These are phyloP conservation scores for Phalacrocorax aristotelis DNA, from an alignment of 2,113 vertebrate genomes.

Conservation along the genomic window DNA sequence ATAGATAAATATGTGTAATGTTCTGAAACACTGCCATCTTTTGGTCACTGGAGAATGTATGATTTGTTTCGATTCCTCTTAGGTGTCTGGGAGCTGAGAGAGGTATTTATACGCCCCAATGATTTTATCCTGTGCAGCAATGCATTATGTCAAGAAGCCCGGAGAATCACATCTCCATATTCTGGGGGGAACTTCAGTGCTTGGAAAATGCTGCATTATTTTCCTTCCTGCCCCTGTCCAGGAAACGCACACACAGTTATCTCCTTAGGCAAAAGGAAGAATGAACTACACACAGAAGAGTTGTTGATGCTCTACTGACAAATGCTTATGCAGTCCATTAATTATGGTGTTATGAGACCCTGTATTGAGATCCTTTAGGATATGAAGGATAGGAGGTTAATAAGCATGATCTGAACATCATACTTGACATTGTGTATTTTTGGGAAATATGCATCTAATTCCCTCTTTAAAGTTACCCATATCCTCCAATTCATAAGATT, in stretches of 20 bases:
- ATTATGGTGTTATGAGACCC: background rate
- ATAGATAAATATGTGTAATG: rapidly evolving
- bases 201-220: background rate
- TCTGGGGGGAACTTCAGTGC: background rate
- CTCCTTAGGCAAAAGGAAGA: background rate
- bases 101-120: background rate
- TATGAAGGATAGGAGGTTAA: background rate
- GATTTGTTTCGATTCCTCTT: background rate
- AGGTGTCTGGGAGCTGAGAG: background rate
- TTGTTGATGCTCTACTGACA: background rate
- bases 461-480: background rate
- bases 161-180: background rate
- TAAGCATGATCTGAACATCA: background rate
- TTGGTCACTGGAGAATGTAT: background rate
- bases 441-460: background rate
- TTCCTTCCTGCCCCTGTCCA: background rate
- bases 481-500: background rate
- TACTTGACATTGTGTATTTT: background rate
- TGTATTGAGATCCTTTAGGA: background rate
- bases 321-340: background rate
- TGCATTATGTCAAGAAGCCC: rapidly evolving
- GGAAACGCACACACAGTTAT: background rate
- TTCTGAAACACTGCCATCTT: constrained; percentile 61
- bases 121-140: background rate
- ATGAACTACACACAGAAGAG: background rate